Evolutionary conservation across 1,140 invertebrate species (phyloP).

Genomic region (Drosophila takahashii): DNA sequence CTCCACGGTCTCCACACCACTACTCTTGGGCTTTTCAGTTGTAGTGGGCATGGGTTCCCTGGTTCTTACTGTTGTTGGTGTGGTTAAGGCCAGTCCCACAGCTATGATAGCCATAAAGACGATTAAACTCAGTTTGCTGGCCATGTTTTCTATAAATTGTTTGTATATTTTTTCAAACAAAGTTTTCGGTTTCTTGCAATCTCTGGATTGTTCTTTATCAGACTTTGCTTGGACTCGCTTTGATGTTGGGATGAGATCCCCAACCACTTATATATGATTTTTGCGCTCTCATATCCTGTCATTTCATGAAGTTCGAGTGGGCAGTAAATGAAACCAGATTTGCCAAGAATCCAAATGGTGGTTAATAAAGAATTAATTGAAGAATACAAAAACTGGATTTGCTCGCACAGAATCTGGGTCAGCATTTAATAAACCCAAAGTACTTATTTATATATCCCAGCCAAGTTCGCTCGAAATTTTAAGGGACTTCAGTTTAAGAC

Average conservation of each 20-base stretch:
- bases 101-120: conserved; percentile 32
- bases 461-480: background rate
- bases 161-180: background rate
- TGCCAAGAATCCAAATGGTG: conserved; percentile 3
- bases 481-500: background rate
- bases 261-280: conserved; percentile 42
- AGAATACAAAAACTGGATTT: conserved; percentile 12
- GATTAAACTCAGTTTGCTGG: conserved; percentile 35
- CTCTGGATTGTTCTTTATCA: background rate
- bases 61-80: conserved; percentile 13
- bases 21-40: background rate
- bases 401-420: conserved; percentile 36
- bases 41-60: background rate
- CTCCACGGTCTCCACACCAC: background rate
- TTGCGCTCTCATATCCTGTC: background rate
- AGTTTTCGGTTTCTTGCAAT: background rate
- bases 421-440: conserved; percentile 15
- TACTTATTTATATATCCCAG: background rate
- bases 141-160: conserved; percentile 33
- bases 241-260: conserved; percentile 1
- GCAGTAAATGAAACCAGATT: conserved; percentile 18
- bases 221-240: conserved; percentile 19
- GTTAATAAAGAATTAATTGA: background rate
- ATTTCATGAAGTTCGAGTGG: conserved; percentile 1
- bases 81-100: background rate